Base-by-base conservation (phyloP, 1,140 invertebrate species). In the Littorina saxatilis region DNA sequence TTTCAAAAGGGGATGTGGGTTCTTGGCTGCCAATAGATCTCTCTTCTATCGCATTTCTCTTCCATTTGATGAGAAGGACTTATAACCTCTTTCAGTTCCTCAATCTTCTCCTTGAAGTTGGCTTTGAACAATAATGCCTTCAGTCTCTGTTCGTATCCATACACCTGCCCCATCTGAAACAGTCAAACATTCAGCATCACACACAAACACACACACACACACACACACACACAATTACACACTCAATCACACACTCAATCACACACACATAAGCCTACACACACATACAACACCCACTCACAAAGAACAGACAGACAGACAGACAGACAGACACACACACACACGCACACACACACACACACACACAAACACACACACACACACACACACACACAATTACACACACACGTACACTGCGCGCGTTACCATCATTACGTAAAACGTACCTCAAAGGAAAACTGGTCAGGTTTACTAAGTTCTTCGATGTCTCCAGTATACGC, bases 71-170 rank as follows among this genome's bases (percentile, higher is more conserved):
- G n/a, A n/a, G n/a, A n/a, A n/a, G n/a, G n/a, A 72, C 20, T 15
- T 37, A 76, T 80, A 81, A 92, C 91, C 87, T 91, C 84, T 82
- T 88, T 89, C 83, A 92, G 87, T 85, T 91, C 91, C 32, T 85
- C 82, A 35, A 88, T 86, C 82, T 91, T 91, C 75, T 92, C 92
- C 52, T 85, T 85, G 81, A 92, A 92, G 58, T 85, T 91, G n/a
- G 87, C 87, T 83, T 91, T 92, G 82, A 92, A 92, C 27, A 91
- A 82, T 79, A 92, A 84, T 23, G 90, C 88, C 77, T 89, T 89
- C 15, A 92, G 82, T 86, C 91, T 86, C 68, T 91, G 86, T 82
- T 90, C 86, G 87, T 91, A 92, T 0, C 88, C 88, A 77, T 87
- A 87, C 4, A 92, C 86, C 39, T 89, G 79, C 79, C 88, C 91